These are phyloP conservation scores for Blomia tropicalis DNA, from an alignment of 2,888 invertebrate genomes.

Conservation along the genomic window DNA sequence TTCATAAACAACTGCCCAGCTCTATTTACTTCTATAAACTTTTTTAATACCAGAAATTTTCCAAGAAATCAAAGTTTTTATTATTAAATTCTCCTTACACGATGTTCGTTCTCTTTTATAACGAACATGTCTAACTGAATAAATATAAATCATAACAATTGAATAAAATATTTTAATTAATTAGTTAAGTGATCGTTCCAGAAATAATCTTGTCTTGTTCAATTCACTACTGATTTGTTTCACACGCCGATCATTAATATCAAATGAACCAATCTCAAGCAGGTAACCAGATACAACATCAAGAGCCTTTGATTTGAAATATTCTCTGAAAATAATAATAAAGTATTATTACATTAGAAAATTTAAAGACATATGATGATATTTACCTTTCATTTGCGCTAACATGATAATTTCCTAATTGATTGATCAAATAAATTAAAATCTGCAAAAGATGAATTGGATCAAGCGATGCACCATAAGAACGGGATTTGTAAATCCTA, in stretches of 20 bases:
- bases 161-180: not conserved
- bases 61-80: too few relatives aligned
- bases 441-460: constrained; percentile 68
- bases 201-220: not conserved
- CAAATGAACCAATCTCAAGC: not conserved
- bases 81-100: too few relatives aligned
- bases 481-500: constrained; percentile 57
- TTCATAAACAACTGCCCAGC: too few relatives aligned
- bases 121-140: too few relatives aligned
- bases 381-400: constrained; percentile 38
- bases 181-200: constrained; percentile 5
- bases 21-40: too few relatives aligned
- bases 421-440: constrained; percentile 52
- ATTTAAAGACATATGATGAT: not conserved
- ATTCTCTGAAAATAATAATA: constrained; percentile 41
- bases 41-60: too few relatives aligned
- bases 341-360: not conserved
- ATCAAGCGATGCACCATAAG: constrained; percentile 33
- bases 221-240: not conserved
- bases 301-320: constrained; percentile 51
- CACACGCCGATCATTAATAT: not conserved
- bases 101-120: too few relatives aligned
- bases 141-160: too few relatives aligned
- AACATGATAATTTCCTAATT: constrained; percentile 50
- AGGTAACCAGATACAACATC: constrained; percentile 57